Evolutionary conservation across 2,113 vertebrate genomes (phyloP), one percentile per base, ranked within the genome.

Genomic region (Rostratula benghalensis): DNA sequence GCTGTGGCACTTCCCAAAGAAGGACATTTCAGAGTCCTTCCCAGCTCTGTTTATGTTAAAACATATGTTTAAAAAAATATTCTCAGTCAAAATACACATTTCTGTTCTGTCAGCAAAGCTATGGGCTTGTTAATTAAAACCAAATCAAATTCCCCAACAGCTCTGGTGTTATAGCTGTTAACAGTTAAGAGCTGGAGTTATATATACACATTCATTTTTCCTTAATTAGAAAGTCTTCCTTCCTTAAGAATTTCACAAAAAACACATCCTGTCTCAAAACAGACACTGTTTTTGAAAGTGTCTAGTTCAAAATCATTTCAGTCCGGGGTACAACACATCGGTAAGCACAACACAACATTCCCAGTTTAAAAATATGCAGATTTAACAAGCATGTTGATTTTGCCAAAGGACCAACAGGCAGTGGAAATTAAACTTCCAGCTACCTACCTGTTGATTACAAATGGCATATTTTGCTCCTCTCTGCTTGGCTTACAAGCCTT

Each of bases 1-100:
- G 1, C 43, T 28, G 48, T 5, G 13, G 39, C 45, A 8, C 14
- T 73, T 68, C 43, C 24, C 28, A 41, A 17, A 35, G 46, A 83
- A 30, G 27, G n/a, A 48, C 39, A 25, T 45, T 60, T 84, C 37
- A 17, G 48, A 56, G 23, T 61, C 51, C 31, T 74, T 74, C 30
- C 60, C 35, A 30, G 11, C 0, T 0, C 24, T 41, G 19, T 48
- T 73, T 83, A 23, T 3, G 2, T 84, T 75, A n/a, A 70, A 67
- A 27, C 13, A 3, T 6, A 19, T 1, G 48, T 46, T 70, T 77
- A 5, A 83, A 57, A 57, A 74, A 11, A 10, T 22, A 33, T 30
- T 77, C 51, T 61, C 25, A 6, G 33, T 53, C 54, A 63, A 86
- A 95, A 41, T 35, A 51, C 35, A n/a, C 5, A 2, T 21, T 87